Evolutionary conservation across 2,113 vertebrate species (phyloP).

Genomic region (Caloenas nicobarica): DNA sequence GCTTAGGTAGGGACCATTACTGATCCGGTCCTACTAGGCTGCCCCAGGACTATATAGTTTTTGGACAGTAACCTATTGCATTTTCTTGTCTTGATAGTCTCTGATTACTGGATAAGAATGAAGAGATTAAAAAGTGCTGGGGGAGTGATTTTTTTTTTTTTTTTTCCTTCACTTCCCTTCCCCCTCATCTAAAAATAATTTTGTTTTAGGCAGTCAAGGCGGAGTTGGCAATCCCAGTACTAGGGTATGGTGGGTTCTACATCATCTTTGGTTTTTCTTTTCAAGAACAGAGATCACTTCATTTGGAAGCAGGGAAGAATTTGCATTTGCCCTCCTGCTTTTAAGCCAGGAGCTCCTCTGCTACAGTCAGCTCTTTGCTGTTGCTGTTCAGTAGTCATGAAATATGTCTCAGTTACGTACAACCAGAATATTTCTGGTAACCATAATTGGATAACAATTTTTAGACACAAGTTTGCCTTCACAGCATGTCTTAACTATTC

Average conservation of each 20-base stretch:
- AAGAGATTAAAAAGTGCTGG: background rate
- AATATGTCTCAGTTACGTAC: background rate
- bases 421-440: background rate
- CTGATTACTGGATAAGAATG: background rate
- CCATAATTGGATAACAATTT: background rate
- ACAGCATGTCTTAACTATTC: background rate
- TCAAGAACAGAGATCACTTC: background rate
- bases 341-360: background rate
- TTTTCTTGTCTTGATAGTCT: background rate
- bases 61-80: background rate
- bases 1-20: background rate
- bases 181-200: background rate
- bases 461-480: background rate
- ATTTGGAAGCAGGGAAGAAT: background rate
- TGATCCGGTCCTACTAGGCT: background rate
- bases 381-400: background rate
- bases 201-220: background rate
- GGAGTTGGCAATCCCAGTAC: background rate
- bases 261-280: background rate
- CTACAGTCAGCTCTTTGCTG: background rate
- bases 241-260: background rate
- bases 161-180: rapidly evolving
- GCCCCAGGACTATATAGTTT: background rate
- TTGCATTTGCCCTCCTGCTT: background rate
- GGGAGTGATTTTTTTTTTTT: background rate